Conservation (phyloP, 1,140 invertebrate species). For the Druon quercuslanigerum region DNA sequence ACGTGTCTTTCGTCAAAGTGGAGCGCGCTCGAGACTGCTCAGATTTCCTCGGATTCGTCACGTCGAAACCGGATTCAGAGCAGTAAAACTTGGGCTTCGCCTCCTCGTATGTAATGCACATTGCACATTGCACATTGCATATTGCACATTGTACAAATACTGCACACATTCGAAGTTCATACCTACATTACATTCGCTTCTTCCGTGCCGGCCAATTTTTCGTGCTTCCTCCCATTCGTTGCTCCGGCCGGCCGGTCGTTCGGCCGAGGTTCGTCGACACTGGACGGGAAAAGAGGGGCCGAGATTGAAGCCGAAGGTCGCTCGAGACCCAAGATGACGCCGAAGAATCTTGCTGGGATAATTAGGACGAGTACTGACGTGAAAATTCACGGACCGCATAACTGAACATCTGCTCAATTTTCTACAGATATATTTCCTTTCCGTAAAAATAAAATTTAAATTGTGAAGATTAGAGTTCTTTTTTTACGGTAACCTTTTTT, state of each 20-base stretch:
- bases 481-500: too few relatives aligned
- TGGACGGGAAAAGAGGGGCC: constrained; percentile 41
- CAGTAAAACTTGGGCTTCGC: constrained; percentile 56
- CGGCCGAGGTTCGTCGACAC: constrained; percentile 51
- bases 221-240: constrained; percentile 54
- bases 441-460: too few relatives aligned
- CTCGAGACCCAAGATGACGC: constrained; percentile 49
- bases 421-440: too few relatives aligned
- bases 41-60: constrained; percentile 39
- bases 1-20: constrained; percentile 25
- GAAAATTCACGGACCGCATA: neutral
- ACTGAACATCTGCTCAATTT: neutral
- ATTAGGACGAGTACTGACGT: neutral
- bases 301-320: constrained; percentile 59
- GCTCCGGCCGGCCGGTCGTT: constrained; percentile 29
- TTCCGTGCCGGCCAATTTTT: constrained; percentile 51
- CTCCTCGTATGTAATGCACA: constrained; percentile 39
- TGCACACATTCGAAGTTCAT: neutral
- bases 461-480: too few relatives aligned
- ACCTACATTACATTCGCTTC: constrained; percentile 4
- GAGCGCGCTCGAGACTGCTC: constrained; percentile 1
- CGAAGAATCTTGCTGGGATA: constrained; percentile 50
- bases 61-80: constrained; percentile 55
- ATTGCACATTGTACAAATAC: neutral
- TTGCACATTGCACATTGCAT: too few relatives aligned